These are phyloP conservation scores for Holothuria scabra DNA, from an alignment of 53 echinoderm and acorn worm genomes.

Conservation along the genomic window DNA sequence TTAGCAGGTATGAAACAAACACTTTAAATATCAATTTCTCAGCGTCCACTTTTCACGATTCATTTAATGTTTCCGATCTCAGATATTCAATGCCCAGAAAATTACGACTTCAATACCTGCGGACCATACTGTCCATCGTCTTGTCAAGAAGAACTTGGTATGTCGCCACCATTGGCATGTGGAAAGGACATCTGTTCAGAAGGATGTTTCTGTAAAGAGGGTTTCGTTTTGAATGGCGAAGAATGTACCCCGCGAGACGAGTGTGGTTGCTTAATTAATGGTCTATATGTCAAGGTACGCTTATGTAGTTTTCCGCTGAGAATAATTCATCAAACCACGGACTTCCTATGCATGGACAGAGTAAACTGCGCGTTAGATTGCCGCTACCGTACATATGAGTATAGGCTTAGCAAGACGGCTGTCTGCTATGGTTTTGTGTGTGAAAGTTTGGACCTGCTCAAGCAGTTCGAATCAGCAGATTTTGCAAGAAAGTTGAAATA, in stretches of 20 bases:
- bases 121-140: slow-evolving; percentile 55
- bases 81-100: slow-evolving; percentile 51
- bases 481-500: too few species aligned
- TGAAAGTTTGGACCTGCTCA: too few species aligned
- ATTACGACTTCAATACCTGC: slow-evolving; percentile 53
- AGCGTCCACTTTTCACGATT: too few species aligned
- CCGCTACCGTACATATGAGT: too few species aligned
- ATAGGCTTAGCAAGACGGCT: too few species aligned
- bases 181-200: slow-evolving; percentile 39
- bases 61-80: neutral
- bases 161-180: slow-evolving; percentile 11
- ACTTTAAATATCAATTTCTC: too few species aligned
- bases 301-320: neutral
- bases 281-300: slow-evolving; percentile 53
- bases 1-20: too few species aligned
- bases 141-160: slow-evolving; percentile 35
- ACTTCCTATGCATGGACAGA: too few species aligned
- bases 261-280: slow-evolving; percentile 59
- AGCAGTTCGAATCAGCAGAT: too few species aligned
- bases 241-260: slow-evolving; percentile 47
- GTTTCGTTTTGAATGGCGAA: slow-evolving; percentile 56
- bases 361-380: too few species aligned
- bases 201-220: slow-evolving; percentile 59
- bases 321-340: too few species aligned
- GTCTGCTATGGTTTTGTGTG: too few species aligned